Base-by-base conservation (phyloP, 53 echinoderm and acorn worm genomes). In the Antedon mediterranea region DNA sequence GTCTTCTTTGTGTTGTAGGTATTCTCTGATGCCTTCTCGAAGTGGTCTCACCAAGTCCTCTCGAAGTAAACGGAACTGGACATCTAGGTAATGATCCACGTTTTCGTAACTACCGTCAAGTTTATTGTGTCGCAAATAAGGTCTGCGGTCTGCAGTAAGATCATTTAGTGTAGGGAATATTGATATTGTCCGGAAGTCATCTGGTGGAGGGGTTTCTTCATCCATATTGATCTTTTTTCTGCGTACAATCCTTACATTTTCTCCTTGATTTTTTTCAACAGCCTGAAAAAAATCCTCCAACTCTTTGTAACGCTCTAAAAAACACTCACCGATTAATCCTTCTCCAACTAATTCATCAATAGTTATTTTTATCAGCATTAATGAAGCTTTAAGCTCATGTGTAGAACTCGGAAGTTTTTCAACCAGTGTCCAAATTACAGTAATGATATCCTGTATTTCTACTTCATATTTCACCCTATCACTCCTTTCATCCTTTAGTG, bases 51-150 rank as follows among this genome's bases (percentile, higher is more conserved):
- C 74, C 72, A 97, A 92, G 44, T 97, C 97, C 72, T 97, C 89
- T 73, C 90, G 87, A 43, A 91, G 79, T 5, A 97, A 88, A 74
- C 97, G 88, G 70, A 92, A 97, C 81, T 97, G 97, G 29, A 97
- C 86, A 73, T 97, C 97, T 11, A 97, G 81, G 44, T 97, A 97
- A 33, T 97, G 89, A 30, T 89, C 86, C 9, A 90, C 84, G 34
- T 88, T 82, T 20, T 83, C 78, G 44, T 97, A 97, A 30, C 79
- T 79, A 8, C 89, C 92, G 14, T 83, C 73, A 0, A 85, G 78
- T 18, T 87, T 79, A 79, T 97, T 87, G 30, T 26, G 43, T 43
- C 97, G 81, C 0, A 97, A 80, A 43, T 81, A 92, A 6, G 89
- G 77, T 37, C 33, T 77, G n/a, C 32, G 13, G 37, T 78, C 76